Evolutionary conservation across 2,797 vertebrate genomes (phyloP).

Genomic region (Pitangus sulphuratus): DNA sequence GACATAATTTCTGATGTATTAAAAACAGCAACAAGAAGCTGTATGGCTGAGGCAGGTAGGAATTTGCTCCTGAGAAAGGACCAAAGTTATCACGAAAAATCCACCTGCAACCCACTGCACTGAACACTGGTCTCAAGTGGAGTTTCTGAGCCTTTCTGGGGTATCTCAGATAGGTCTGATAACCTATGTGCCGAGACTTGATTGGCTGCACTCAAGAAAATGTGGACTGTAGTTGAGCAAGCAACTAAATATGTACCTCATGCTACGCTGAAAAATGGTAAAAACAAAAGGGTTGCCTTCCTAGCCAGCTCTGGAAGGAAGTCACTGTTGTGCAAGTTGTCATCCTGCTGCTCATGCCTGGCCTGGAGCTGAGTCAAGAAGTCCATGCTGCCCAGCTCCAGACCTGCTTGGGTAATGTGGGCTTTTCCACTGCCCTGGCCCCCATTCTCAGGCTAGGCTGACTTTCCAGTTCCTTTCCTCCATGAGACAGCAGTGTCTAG

Average conservation of each 20-base stretch:
- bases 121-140: neutral
- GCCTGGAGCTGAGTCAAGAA: neutral
- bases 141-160: neutral
- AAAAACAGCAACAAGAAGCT: neutral
- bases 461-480: neutral
- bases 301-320: neutral
- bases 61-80: neutral
- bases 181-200: neutral
- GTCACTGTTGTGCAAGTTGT: neutral
- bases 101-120: neutral
- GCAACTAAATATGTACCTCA: neutral
- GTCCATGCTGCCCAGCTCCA: neutral
- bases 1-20: neutral
- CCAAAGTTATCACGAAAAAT: neutral
- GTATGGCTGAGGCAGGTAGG: neutral
- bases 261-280: neutral
- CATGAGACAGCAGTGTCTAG: accelerated
- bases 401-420: accelerated
- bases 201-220: neutral
- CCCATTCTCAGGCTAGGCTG: neutral
- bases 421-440: neutral
- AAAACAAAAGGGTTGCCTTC: neutral
- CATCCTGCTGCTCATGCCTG: neutral
- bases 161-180: neutral
- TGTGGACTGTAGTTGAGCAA: neutral